Percentiles rank a stretch among this genome's conserved stretches.
phyloP scores from a whole-genome alignment of 92 coral and sea anemone species.

The Palythoa grandis region DNA sequence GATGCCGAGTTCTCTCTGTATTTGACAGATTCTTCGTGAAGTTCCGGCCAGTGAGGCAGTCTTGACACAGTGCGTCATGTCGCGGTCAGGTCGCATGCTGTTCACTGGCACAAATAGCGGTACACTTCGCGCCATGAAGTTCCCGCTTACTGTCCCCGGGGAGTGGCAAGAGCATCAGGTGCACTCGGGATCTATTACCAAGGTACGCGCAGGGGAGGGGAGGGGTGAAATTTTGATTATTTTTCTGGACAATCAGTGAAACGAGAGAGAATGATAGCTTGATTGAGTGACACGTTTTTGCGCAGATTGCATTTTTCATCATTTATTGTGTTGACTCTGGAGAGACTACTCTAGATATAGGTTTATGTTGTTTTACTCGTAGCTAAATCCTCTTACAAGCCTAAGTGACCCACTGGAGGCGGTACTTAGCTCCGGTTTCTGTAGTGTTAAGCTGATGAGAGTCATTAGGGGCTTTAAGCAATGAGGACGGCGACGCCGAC shows the following conservation, averaged over 20 bases:
- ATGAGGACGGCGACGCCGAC: too few species aligned
- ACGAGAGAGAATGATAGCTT: background rate
- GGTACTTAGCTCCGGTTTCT: too few species aligned
- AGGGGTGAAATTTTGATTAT: background rate
- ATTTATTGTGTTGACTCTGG: too few species aligned
- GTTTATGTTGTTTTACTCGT: too few species aligned
- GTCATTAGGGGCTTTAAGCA: too few species aligned
- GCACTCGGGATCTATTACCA: constrained; percentile 89
- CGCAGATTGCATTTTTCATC: too few species aligned
- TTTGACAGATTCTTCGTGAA: constrained; percentile 89
- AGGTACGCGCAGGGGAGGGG: constrained; percentile 66
- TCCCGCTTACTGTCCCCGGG: constrained; percentile 98
- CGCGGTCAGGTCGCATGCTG: constrained; percentile 98
- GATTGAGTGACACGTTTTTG: background rate
- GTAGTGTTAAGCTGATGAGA: too few species aligned
- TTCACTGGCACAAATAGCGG: constrained; percentile 95
- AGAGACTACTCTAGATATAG: too few species aligned
- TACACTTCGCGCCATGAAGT: constrained; percentile 95
- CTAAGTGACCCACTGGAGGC: too few species aligned
- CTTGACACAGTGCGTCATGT: constrained; percentile 95
- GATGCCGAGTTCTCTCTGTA: background rate
- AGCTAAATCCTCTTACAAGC: too few species aligned
- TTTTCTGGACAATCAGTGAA: background rate
- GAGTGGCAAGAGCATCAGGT: constrained; percentile 99
- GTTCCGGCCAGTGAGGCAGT: constrained; percentile 92